Evolutionary conservation across 2,113 vertebrate species (phyloP).

Genomic region (Brachirus orientalis): DNA sequence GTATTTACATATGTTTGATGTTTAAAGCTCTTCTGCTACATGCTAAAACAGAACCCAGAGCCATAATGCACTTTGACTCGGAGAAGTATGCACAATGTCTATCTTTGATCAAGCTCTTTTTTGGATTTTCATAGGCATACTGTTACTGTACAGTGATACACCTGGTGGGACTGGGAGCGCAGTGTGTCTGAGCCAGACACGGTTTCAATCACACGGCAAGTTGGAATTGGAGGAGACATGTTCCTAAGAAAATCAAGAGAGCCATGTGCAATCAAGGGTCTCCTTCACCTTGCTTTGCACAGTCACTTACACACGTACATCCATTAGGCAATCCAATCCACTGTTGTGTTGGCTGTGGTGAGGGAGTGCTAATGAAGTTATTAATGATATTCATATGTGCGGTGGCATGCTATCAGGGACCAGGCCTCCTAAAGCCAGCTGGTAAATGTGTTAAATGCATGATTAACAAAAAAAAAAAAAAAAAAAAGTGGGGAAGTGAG

Average conservation of each 20-base stretch:
- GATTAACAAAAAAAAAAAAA: slow-evolving; percentile 53
- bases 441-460: slow-evolving; percentile 42
- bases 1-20: slow-evolving; percentile 65
- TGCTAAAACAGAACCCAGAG: slow-evolving; percentile 18
- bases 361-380: slow-evolving; percentile 76
- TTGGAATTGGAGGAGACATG: slow-evolving; percentile 70
- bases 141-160: slow-evolving; percentile 63
- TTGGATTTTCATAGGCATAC: slow-evolving; percentile 44
- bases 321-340: slow-evolving; percentile 56
- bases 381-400: slow-evolving; percentile 77
- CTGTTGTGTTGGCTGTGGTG: slow-evolving; percentile 49
- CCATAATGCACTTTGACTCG: slow-evolving; percentile 52
- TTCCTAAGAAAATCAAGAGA: slow-evolving; percentile 61
- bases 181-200: slow-evolving; percentile 56
- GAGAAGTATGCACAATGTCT: slow-evolving; percentile 35
- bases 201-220: slow-evolving; percentile 67
- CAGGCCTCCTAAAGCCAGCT: slow-evolving; percentile 59
- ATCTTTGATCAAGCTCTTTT: slow-evolving; percentile 66
- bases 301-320: slow-evolving; percentile 26
- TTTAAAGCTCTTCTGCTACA: slow-evolving; percentile 36
- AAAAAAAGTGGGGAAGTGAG: slow-evolving; percentile 26
- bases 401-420: slow-evolving; percentile 47
- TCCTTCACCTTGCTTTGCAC: background rate
- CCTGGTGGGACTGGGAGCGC: slow-evolving; percentile 49
- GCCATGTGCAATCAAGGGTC: slow-evolving; percentile 68